These are phyloP conservation scores for Hemicentrotus pulcherrimus DNA, from an alignment of 35 echinoderm and acorn worm genomes.

Conservation along the genomic window DNA sequence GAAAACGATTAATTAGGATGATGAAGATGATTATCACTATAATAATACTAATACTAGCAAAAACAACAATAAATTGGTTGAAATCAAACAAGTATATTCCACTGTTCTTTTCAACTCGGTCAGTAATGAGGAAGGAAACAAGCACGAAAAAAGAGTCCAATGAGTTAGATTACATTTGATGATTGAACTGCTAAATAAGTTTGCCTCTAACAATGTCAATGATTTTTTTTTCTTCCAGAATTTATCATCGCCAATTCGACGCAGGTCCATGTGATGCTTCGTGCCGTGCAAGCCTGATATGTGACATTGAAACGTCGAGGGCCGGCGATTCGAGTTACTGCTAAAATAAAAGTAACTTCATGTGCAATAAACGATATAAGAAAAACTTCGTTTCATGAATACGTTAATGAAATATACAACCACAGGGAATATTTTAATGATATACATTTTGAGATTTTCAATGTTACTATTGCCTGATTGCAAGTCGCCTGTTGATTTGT, in stretches of 20 bases:
- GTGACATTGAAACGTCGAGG: conserved; percentile 45
- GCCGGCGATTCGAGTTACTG: conserved; percentile 27
- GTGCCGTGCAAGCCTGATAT: conserved; percentile 44
- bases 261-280: conserved; percentile 46
- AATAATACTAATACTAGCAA: no score
- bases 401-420: background rate
- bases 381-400: background rate
- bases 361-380: background rate
- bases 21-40: no score
- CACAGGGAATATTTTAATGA: background rate
- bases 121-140: no score
- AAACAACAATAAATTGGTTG: no score
- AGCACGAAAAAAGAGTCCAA: no score
- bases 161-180: no score
- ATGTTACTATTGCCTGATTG: background rate
- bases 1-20: no score
- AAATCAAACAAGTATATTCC: no score
- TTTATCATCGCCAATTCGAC: conserved; percentile 40
- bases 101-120: no score
- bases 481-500: no score
- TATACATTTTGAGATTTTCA: background rate
- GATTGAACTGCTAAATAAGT: no score
- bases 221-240: background rate
- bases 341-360: background rate
- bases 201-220: no score